phyloP scores from a whole-genome alignment of 2,888 invertebrate genomes.

The Zootermopsis nevadensis region DNA sequence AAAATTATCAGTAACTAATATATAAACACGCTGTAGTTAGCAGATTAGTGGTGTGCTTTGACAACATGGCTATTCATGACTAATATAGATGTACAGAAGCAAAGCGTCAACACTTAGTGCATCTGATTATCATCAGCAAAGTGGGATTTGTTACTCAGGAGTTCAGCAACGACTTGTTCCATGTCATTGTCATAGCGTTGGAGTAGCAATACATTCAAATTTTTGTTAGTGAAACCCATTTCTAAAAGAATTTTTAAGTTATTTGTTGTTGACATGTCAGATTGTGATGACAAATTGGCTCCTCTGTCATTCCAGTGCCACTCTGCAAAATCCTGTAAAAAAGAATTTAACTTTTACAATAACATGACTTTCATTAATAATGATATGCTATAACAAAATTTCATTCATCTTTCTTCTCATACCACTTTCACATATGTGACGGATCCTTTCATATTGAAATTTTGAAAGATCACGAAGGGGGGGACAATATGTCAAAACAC shows the following conservation, averaged over 20 bases:
- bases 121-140: not conserved
- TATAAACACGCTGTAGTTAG: not conserved
- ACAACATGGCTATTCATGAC: no score
- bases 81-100: not conserved
- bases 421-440: no score
- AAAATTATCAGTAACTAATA: not conserved
- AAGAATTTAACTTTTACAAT: conserved; percentile 1
- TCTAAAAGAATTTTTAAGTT: conserved; percentile 61
- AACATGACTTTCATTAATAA: no score
- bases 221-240: conserved; percentile 64
- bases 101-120: not conserved
- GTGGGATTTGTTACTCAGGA: conserved; percentile 51
- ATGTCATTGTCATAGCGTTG: conserved; percentile 63
- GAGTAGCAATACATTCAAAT: conserved; percentile 62
- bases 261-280: conserved; percentile 50
- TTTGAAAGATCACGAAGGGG: no score
- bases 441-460: no score
- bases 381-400: no score
- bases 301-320: not conserved
- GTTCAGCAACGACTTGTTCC: conserved; percentile 61
- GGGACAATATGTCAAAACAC: no score
- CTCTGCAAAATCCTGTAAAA: conserved; percentile 10
- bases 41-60: no score
- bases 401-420: no score
- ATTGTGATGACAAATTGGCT: not conserved